These are phyloP conservation scores for Sebastes dallii DNA, from an alignment of 2,797 vertebrate genomes.

Conservation along the genomic window DNA sequence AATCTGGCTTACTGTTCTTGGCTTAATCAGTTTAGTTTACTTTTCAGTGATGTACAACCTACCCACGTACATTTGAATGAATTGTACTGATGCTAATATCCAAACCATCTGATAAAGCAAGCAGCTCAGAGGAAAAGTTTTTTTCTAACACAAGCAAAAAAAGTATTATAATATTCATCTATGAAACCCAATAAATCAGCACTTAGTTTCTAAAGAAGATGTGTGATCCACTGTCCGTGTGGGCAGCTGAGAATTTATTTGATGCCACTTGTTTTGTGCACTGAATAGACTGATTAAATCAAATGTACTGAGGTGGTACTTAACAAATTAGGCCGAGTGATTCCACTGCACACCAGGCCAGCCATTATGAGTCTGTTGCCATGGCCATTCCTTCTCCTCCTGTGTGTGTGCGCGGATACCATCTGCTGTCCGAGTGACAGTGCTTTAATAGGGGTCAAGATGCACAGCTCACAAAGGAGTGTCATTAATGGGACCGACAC, in stretches of 20 bases:
- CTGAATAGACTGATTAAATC: slow-evolving; percentile 82
- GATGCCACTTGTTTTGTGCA: slow-evolving; percentile 77
- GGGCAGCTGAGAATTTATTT: slow-evolving; percentile 71
- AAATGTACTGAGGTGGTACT: slow-evolving; percentile 82
- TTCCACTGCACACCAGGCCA: slow-evolving; percentile 79
- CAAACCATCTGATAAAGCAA: slow-evolving; percentile 6
- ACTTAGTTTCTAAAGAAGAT: slow-evolving; percentile 47
- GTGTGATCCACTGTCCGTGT: slow-evolving; percentile 60
- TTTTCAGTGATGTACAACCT: background rate
- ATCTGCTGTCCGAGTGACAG: slow-evolving; percentile 82
- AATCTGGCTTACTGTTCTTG: background rate
- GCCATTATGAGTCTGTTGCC: slow-evolving; percentile 81
- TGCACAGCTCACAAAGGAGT: slow-evolving; percentile 73
- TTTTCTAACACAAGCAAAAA: background rate
- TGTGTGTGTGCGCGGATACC: slow-evolving; percentile 53
- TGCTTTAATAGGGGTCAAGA: slow-evolving; percentile 84
- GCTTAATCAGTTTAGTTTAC: background rate
- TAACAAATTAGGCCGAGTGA: slow-evolving; percentile 86
- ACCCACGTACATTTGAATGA: background rate
- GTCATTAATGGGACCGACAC: slow-evolving; percentile 73
- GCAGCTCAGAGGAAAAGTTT: background rate
- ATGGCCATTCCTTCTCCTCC: slow-evolving; percentile 75
- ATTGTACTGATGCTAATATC: background rate
- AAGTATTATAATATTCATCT: background rate
- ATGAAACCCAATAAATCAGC: slow-evolving; percentile 13